These are phyloP conservation scores for Trypoxylon attenuatum DNA, from an alignment of 2,888 invertebrate species.

Conservation along the genomic window DNA sequence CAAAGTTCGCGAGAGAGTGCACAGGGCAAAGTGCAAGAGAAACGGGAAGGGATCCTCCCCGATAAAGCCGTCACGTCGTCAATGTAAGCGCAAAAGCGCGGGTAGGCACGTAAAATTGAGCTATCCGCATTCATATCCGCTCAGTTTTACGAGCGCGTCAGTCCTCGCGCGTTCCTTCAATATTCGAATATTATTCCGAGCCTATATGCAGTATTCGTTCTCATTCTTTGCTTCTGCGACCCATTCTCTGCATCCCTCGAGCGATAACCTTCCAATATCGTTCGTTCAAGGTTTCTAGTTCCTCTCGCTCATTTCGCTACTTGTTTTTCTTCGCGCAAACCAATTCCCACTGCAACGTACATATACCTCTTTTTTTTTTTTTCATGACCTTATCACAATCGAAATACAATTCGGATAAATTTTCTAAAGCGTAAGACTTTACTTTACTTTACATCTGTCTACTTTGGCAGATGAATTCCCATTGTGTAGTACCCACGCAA, in stretches of 20 bases:
- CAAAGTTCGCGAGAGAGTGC: too few species aligned
- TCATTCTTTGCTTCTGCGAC: constrained; percentile 10
- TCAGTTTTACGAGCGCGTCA: constrained; percentile 66
- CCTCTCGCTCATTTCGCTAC: too few species aligned
- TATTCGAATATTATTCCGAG: constrained; percentile 69
- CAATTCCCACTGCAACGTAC: too few species aligned
- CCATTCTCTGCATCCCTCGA: too few species aligned
- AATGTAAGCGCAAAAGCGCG: constrained; percentile 9
- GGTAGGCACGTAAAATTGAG: constrained; percentile 51
- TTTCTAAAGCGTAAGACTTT: too few species aligned
- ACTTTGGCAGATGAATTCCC: too few species aligned
- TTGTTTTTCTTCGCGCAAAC: too few species aligned
- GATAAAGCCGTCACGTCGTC: constrained; percentile 36
- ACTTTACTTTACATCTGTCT: too few species aligned
- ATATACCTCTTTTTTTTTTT: too few species aligned
- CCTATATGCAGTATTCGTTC: constrained; percentile 40
- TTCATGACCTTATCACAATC: too few species aligned
- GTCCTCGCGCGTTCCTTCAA: constrained; percentile 63
- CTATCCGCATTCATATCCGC: constrained; percentile 56
- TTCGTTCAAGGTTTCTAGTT: too few species aligned
- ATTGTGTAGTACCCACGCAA: constrained; percentile 9
- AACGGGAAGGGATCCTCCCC: background rate
- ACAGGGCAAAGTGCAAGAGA: background rate
- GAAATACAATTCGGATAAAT: too few species aligned
- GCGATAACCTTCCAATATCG: constrained; percentile 44